Evolutionary conservation across 2,888 invertebrate species (phyloP), one percentile per base, ranked within the genome.

Genomic region (Tetanocera ferruginea): DNA sequence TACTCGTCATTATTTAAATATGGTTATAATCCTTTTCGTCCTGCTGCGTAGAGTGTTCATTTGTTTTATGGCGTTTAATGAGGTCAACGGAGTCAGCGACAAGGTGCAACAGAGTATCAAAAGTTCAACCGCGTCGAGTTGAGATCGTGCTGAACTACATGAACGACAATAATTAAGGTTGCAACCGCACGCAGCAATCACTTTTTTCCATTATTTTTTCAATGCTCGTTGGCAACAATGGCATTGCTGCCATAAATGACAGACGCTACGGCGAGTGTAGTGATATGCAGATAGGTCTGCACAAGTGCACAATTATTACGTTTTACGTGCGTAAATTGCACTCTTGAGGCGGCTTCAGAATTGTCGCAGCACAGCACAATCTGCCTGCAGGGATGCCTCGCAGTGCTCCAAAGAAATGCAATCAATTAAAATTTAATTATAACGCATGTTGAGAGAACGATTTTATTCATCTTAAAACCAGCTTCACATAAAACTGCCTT

Each of bases 271-370:
- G 14, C 43, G 2, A 43, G 43, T 14, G 11, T 4, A 43, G 11
- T 14, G 14, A 43, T 43, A 43, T 43, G 11, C 43, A 43, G 43
- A 11, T 43, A 43, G 14, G 43, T 43, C 43, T 11, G 60, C 60
- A 66, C 25, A 66, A 66, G 37, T 66, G 66, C 37, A 37, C 66
- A 31, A 66, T 66, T 37, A 66, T 66, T 66, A 66, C 37, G 66
- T 66, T 66, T 66, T 19, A 17, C 43, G 49, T 51, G 52, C 70
- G 70, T 70, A 51, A 51, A 70, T 70, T 70, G 51, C 70, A 51
- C 70, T 51, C 52, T 25, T 17, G 51, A 23, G 70, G 31, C 52
- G 14, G 51, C 49, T 70, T 70, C 8, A 70, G 17, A 49, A 70
- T 51, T 70, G 52, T 28, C 17, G 52, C 70, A 67, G 43, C 19